Evolutionary conservation across 2,113 vertebrate genomes (phyloP).

Genomic region (Rattus rattus): DNA sequence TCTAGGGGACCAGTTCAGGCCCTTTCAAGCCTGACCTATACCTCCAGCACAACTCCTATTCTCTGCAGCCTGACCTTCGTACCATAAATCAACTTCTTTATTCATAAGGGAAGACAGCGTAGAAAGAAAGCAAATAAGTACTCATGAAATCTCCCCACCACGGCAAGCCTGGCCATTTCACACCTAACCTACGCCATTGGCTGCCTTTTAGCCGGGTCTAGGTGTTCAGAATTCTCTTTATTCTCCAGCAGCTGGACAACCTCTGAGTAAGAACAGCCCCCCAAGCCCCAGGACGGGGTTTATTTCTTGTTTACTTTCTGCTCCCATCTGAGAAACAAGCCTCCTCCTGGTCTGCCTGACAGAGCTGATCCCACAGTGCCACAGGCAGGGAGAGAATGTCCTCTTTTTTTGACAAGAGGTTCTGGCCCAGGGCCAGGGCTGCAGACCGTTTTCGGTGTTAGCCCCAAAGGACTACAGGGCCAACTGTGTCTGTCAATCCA

Average conservation of each 20-base stretch:
- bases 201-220: not conserved
- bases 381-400: not conserved
- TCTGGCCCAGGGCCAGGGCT: not conserved
- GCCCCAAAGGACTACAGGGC: not conserved
- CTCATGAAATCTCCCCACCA: not conserved
- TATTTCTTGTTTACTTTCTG: not conserved
- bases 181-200: rapidly evolving
- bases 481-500: rapidly evolving
- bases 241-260: not conserved
- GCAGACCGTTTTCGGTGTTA: not conserved
- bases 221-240: too few species aligned
- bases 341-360: not conserved
- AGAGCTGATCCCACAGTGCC: not conserved
- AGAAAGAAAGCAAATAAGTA: not conserved
- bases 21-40: not conserved
- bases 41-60: not conserved
- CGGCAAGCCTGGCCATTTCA: not conserved
- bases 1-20: not conserved
- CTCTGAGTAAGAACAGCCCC: not conserved
- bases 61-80: not conserved
- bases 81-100: not conserved
- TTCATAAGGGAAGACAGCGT: not conserved
- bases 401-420: not conserved
- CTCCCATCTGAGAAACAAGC: conserved; percentile 2
- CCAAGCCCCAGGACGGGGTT: not conserved